Percentiles rank a stretch among this genome's conserved stretches.
Conservation (phyloP, 2,888 invertebrate species). For the Sericinus montela region DNA sequence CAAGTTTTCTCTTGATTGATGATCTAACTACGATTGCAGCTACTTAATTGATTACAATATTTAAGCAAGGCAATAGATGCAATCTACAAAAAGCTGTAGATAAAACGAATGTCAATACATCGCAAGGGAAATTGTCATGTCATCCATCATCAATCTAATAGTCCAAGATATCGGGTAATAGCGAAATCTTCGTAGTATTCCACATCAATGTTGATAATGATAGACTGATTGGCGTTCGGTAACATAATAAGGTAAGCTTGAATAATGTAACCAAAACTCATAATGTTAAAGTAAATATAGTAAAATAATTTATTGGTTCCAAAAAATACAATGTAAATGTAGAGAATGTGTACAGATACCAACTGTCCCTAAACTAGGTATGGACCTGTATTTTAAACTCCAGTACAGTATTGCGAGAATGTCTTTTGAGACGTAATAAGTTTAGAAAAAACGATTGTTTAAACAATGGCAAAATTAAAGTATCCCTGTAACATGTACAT, state of each 20-base stretch:
- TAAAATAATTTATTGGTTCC: too few relatives aligned
- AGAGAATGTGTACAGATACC: too few relatives aligned
- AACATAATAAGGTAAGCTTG: background rate
- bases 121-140: conserved; percentile 52
- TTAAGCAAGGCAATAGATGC: conserved; percentile 50
- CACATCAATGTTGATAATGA: conserved; percentile 16
- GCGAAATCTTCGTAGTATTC: conserved; percentile 23
- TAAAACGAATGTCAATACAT: conserved; percentile 47
- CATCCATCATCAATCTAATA: conserved; percentile 54
- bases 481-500: background rate
- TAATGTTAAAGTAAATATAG: too few relatives aligned
- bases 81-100: conserved; percentile 54
- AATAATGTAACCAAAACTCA: too few relatives aligned
- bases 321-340: too few relatives aligned
- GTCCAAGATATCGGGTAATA: conserved; percentile 40
- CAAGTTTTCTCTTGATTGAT: conserved; percentile 64
- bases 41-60: conserved; percentile 62
- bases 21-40: conserved; percentile 44
- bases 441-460: too few relatives aligned
- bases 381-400: too few relatives aligned
- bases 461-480: too few relatives aligned
- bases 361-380: too few relatives aligned
- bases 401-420: too few relatives aligned
- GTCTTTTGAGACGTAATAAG: too few relatives aligned
- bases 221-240: conserved; percentile 1